These are phyloP conservation scores for Microcebus ravelobensis DNA, from an alignment of 2,113 vertebrate species.

Conservation along the genomic window DNA sequence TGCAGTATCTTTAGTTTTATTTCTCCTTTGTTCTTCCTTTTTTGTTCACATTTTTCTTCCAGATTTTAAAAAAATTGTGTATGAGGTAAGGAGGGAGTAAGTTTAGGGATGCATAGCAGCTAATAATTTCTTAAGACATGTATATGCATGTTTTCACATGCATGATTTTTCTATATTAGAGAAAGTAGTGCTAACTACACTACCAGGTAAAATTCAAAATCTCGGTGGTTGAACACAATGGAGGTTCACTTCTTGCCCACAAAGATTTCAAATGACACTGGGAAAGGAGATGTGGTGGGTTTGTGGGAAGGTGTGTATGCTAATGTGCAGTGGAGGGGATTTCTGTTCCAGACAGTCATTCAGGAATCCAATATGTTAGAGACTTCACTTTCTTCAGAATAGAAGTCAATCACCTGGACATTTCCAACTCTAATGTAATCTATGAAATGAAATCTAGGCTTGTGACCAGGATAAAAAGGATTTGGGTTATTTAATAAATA, in stretches of 20 bases:
- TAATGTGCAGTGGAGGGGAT: not conserved
- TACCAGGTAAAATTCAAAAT: not conserved
- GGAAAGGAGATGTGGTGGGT: not conserved
- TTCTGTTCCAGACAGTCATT: not conserved
- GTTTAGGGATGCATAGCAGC: not conserved
- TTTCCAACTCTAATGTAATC: not conserved
- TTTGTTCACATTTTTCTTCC: not conserved
- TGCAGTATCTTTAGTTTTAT: not conserved
- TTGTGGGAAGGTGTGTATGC: not conserved
- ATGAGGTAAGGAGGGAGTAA: rapidly evolving
- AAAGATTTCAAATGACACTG: not conserved
- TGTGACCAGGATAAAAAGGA: not conserved
- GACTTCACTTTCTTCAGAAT: not conserved
- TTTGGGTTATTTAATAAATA: not conserved
- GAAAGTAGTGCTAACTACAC: not conserved
- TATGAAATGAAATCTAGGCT: not conserved
- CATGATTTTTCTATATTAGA: not conserved
- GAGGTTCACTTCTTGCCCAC: not conserved
- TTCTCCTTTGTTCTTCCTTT: not conserved
- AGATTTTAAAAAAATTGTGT: not conserved
- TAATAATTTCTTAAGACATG: not conserved
- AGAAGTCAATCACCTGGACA: not conserved
- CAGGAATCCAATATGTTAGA: not conserved
- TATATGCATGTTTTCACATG: not conserved
- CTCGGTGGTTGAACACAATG: not conserved